Evolutionary conservation across 2,113 vertebrate species (phyloP).

Genomic region (Chamaetylas fuelleborni): DNA sequence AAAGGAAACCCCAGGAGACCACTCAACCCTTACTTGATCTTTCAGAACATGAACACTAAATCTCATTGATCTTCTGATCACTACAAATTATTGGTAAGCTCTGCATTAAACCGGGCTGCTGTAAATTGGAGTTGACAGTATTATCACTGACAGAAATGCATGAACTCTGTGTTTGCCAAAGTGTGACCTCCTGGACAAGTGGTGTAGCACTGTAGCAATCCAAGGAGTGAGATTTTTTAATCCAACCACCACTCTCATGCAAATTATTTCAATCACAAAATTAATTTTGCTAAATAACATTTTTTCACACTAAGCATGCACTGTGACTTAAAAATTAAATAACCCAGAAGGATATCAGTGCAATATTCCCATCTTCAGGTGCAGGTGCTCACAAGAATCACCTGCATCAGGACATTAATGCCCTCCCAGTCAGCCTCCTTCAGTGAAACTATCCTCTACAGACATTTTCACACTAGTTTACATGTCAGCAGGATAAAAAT

Average conservation of each 20-base stretch:
- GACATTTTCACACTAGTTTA: neutral
- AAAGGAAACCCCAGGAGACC: neutral
- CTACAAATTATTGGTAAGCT: constrained; percentile 70
- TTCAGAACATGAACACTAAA: constrained; percentile 41
- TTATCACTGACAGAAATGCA: constrained; percentile 51
- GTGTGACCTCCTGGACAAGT: neutral
- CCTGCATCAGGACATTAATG: neutral
- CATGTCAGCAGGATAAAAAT: neutral
- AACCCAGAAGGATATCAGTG: neutral
- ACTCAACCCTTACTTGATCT: constrained; percentile 23
- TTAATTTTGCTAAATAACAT: neutral
- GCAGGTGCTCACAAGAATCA: neutral
- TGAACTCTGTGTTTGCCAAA: constrained; percentile 1
- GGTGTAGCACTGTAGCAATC: neutral
- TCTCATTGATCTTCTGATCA: constrained; percentile 67
- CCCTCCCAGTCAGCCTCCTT: neutral
- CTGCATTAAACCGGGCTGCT: constrained; percentile 40
- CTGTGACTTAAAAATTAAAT: neutral
- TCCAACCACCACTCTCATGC: neutral
- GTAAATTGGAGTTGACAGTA: constrained; percentile 64
- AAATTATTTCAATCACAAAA: neutral
- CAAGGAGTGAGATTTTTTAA: neutral
- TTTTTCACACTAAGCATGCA: neutral
- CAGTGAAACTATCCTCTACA: neutral
- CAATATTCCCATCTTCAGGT: neutral